Conservation (phyloP, 2,113 vertebrate genomes). For the Coracopsis vasa region DNA sequence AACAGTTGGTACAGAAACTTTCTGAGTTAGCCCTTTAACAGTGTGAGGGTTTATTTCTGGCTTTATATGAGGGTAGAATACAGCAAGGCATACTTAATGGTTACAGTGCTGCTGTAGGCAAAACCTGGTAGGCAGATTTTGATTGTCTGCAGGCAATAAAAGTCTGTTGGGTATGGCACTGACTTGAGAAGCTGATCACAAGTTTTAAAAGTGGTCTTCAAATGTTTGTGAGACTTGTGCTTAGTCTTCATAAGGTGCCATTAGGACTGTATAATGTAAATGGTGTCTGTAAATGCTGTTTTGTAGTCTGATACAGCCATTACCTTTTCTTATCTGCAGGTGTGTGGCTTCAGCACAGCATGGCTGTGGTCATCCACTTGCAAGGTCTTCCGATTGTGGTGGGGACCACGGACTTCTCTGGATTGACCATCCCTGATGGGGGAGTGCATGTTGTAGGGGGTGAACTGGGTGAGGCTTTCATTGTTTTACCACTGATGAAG, state of each 20-base stretch:
- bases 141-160: neutral
- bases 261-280: slow-evolving; percentile 11
- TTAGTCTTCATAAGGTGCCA: neutral
- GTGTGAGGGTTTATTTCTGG: neutral
- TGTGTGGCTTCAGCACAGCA: slow-evolving; percentile 91
- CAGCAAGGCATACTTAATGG: neutral
- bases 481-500: slow-evolving; percentile 87
- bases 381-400: slow-evolving; percentile 92
- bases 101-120: neutral
- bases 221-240: neutral
- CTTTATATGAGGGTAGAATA: neutral
- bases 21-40: neutral
- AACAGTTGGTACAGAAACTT: neutral
- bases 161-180: neutral
- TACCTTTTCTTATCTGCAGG: slow-evolving; percentile 94
- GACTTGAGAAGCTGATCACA: neutral
- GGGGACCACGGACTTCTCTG: slow-evolving; percentile 95
- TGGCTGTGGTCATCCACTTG: slow-evolving; percentile 96
- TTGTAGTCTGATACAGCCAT: slow-evolving; percentile 81
- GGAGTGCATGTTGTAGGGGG: slow-evolving; percentile 93
- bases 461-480: slow-evolving; percentile 95
- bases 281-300: slow-evolving; percentile 49
- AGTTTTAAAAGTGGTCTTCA: neutral
- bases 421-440: slow-evolving; percentile 91
- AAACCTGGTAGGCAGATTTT: neutral